Conservation (phyloP, 1,140 invertebrate species). For the Gryllus bimaculatus region DNA sequence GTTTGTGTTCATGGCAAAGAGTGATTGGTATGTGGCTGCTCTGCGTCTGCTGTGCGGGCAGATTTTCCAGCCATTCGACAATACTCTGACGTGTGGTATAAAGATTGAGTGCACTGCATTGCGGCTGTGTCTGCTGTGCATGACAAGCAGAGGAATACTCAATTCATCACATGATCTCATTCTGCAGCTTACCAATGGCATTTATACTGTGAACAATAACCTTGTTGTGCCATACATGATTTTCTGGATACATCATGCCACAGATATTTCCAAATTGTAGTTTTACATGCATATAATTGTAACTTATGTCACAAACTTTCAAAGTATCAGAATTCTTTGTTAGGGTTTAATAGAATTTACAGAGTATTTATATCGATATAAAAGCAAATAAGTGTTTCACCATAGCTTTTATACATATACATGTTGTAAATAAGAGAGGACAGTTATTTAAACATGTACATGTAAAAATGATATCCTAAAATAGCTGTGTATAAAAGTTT, state of each 20-base stretch:
- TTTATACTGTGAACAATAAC: not conserved
- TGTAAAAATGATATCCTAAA: not conserved
- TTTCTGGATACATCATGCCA: not conserved
- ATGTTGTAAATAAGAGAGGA: constrained; percentile 5
- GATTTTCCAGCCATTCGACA: not conserved
- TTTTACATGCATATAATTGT: constrained; percentile 6
- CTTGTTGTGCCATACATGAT: not conserved
- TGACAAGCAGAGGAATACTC: not conserved
- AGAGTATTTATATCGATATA: not conserved
- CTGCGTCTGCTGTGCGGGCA: not conserved
- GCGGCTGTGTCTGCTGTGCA: not conserved
- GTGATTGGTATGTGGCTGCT: not conserved
- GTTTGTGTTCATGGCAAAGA: constrained; percentile 4
- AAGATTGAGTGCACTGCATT: not conserved
- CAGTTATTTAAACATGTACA: constrained; percentile 1
- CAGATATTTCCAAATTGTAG: not conserved
- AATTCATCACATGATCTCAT: not conserved
- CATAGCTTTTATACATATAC: constrained; percentile 5
- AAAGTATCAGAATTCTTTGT: constrained; percentile 5
- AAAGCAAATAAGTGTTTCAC: constrained; percentile 5
- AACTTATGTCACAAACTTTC: constrained; percentile 5
- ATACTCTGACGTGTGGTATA: not conserved
- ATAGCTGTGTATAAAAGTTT: constrained; percentile 1
- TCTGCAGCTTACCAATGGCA: not conserved
- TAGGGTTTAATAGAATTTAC: constrained; percentile 2